Evolutionary conservation across 2,113 vertebrate species (phyloP), one percentile per base, ranked within the genome.

Genomic region (Aegithalos caudatus): DNA sequence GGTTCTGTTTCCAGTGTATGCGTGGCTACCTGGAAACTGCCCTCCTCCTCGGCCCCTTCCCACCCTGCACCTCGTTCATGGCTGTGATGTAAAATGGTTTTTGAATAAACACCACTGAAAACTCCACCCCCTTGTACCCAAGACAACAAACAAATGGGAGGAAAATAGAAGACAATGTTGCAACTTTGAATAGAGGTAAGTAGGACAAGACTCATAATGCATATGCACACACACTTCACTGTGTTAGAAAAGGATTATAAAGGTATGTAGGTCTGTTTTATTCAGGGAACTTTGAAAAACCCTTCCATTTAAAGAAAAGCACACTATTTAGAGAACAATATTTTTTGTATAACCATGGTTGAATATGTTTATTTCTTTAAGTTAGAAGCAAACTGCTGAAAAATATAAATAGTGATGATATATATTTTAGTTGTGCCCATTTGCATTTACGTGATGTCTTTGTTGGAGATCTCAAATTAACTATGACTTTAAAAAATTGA

Each of bases 11-110:
- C 71, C 44, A 42, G 10, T 3, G 11, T 21, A 44, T 0, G 0
- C 6, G 50, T 9, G 27, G 27, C 22, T 5, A 0, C 40, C 69
- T 28, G 58, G 35, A 38, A 64, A 28, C 22, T 38, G n/a, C 23
- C 18, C 20, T 48, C 16, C 29, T 56, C 20, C 29, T 10, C 9
- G 16, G 24, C 20, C 12, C 3, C 24, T 42, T 48, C 35, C 42
- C 31, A 31, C 19, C 33, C 33, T 0, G 0, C 11, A 11, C 21
- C 1, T 0, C 0, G 0, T 8, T 28, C n/a, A 28, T 3, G 40
- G 58, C 28, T 54, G 0, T 19, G 18, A 33, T 28, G 12, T 12
- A 19, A 74, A 65, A 65, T 14, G 15, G 7, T 16, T 65, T 47
- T 40, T 35, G 19, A n/a, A 65, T 29, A 57, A 74, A n/a, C n/a